Percentiles rank a stretch among this genome's conserved stretches.
Evolutionary conservation across 1,140 invertebrate species (phyloP).

Genomic region (Ips typographus): DNA sequence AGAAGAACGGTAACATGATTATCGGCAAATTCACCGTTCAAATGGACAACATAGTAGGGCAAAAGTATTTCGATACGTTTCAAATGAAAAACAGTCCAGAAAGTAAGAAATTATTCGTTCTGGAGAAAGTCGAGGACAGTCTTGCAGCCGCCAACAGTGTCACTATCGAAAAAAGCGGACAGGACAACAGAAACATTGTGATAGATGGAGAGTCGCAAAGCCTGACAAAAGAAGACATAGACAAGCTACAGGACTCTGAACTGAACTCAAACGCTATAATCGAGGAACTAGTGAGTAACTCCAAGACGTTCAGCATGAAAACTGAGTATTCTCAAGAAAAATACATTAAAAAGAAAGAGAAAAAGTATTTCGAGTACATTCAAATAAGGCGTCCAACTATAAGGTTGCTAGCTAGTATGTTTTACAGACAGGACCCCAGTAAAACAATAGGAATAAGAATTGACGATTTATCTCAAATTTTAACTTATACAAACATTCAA

Average conservation of each 20-base stretch:
- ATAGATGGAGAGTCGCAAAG: constrained; percentile 87
- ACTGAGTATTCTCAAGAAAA: constrained; percentile 93
- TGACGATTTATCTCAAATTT: constrained; percentile 85
- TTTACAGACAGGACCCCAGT: constrained; percentile 71
- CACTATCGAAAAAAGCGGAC: constrained; percentile 61
- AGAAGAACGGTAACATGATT: constrained; percentile 60
- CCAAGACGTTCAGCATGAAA: constrained; percentile 81
- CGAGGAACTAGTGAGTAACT: constrained; percentile 84
- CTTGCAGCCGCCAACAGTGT: constrained; percentile 55
- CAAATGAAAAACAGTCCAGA: constrained; percentile 69
- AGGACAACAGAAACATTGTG: constrained; percentile 82
- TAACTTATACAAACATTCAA: constrained; percentile 78
- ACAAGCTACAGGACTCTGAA: constrained; percentile 71
- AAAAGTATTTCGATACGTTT: constrained; percentile 76
- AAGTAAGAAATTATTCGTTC: constrained; percentile 59
- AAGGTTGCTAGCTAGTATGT: constrained; percentile 73
- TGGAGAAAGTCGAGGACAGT: constrained; percentile 59
- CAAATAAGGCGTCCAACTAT: constrained; percentile 75
- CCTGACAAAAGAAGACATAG: constrained; percentile 80
- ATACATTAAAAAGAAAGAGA: constrained; percentile 91
- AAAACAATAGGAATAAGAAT: constrained; percentile 80
- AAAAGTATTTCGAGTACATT: constrained; percentile 83
- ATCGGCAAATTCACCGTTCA: constrained; percentile 73
- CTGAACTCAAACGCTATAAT: constrained; percentile 81
- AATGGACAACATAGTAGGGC: constrained; percentile 68